Evolutionary conservation across 2,113 vertebrate species (phyloP).

Genomic region (Thalassoma bifasciatum): DNA sequence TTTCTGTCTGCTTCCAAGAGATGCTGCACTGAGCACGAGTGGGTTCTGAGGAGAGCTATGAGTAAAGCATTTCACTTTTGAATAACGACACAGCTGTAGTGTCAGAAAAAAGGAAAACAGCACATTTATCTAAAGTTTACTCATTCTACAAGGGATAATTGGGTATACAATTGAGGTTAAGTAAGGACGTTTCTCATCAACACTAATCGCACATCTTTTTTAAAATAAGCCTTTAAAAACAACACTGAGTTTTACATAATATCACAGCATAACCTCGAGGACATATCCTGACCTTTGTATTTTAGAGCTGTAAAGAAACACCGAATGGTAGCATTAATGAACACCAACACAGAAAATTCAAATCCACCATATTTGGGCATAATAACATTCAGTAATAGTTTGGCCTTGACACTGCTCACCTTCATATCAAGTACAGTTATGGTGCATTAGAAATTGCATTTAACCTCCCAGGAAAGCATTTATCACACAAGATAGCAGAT

Average conservation of each 20-base stretch:
- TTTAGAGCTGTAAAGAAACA: background rate
- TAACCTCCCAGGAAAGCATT: constrained; percentile 19
- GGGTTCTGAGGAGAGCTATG: constrained; percentile 10
- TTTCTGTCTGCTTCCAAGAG: background rate
- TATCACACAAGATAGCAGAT: background rate
- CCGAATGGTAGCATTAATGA: background rate
- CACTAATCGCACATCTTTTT: background rate
- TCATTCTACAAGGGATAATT: background rate
- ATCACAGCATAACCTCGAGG: background rate
- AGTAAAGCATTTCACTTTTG: background rate
- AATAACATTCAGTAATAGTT: background rate
- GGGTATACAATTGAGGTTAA: background rate
- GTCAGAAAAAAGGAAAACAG: background rate
- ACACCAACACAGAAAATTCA: constrained; percentile 4
- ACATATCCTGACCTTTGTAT: background rate
- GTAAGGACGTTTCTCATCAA: background rate
- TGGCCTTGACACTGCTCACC: background rate
- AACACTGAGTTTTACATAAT: background rate
- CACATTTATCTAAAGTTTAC: background rate
- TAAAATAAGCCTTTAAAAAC: background rate
- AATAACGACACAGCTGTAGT: background rate
- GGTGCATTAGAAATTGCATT: constrained; percentile 3
- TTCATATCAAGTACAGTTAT: background rate
- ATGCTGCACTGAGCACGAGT: constrained; percentile 8
- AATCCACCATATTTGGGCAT: background rate